Conservation (phyloP, 35 echinoderm and acorn worm species). For the Amphiura filiformis region DNA sequence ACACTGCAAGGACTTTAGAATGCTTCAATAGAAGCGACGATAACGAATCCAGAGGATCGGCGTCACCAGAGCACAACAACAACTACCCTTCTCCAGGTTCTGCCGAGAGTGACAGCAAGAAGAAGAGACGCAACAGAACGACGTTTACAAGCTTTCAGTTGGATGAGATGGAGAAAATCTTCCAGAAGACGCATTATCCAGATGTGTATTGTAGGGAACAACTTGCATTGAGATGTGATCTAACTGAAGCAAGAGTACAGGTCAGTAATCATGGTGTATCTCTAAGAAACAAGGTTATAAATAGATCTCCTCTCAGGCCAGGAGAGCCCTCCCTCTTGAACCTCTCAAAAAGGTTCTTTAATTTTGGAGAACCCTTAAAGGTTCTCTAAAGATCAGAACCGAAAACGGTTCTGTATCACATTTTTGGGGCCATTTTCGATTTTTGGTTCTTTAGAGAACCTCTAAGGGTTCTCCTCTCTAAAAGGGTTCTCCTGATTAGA, state of each 20-base stretch:
- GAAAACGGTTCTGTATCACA: too few relatives aligned
- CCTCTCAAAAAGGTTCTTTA: too few relatives aligned
- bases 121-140: slow-evolving; percentile 89
- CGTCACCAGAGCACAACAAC: slow-evolving; percentile 3
- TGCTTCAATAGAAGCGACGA: neutral
- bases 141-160: slow-evolving; percentile 97
- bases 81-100: slow-evolving; percentile 21
- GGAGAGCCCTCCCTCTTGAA: too few relatives aligned
- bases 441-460: too few relatives aligned
- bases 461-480: too few relatives aligned
- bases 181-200: slow-evolving; percentile 99
- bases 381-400: too few relatives aligned
- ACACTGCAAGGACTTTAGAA: neutral
- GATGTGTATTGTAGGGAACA: slow-evolving; percentile 97
- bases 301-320: neutral
- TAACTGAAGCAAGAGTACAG: slow-evolving; percentile 96
- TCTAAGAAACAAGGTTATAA: neutral
- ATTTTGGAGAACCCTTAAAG: too few relatives aligned
- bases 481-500: too few relatives aligned
- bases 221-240: slow-evolving; percentile 75
- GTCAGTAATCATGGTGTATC: slow-evolving; percentile 31
- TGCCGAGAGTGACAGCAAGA: slow-evolving; percentile 57
- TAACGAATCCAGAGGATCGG: neutral
- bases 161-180: slow-evolving; percentile 98
- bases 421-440: too few relatives aligned